A percentile compares a stretch with the other conserved stretches of the same genome.
These are phyloP conservation scores for Aphelinus certus DNA, from an alignment of 1,140 invertebrate species.

Conservation along the genomic window DNA sequence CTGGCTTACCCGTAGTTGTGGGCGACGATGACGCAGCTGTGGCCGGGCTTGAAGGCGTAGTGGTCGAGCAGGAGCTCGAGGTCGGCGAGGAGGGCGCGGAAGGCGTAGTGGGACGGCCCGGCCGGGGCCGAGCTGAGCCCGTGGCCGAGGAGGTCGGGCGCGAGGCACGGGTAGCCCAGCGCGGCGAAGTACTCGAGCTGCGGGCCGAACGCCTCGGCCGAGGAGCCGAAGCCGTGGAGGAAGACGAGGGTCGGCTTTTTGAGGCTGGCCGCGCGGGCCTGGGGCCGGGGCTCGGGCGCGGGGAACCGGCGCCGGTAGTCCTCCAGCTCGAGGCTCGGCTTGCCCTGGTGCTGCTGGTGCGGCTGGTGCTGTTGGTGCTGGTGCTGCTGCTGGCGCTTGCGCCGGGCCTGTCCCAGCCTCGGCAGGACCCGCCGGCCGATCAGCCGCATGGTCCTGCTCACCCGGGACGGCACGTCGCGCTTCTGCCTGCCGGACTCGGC, in stretches of 20 bases:
- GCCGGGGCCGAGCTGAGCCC: slow-evolving; percentile 75
- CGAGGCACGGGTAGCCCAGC: slow-evolving; percentile 74
- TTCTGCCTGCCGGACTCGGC: too few relatives aligned
- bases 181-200: slow-evolving; percentile 73
- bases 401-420: not conserved
- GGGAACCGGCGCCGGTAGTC: slow-evolving; percentile 41
- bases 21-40: slow-evolving; percentile 61
- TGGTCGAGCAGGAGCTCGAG: slow-evolving; percentile 72
- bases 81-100: slow-evolving; percentile 72
- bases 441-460: too few relatives aligned
- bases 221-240: slow-evolving; percentile 78
- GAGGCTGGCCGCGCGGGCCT: not conserved
- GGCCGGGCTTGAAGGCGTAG: slow-evolving; percentile 63
- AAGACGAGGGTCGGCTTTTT: slow-evolving; percentile 73
- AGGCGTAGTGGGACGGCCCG: slow-evolving; percentile 70
- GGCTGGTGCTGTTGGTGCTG: not conserved
- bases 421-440: not conserved
- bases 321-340: slow-evolving; percentile 43
- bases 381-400: not conserved
- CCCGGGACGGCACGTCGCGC: too few relatives aligned
- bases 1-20: slow-evolving; percentile 64
- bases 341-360: not conserved
- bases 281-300: not conserved
- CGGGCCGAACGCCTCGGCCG: slow-evolving; percentile 74
- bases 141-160: slow-evolving; percentile 78